phyloP scores from a whole-genome alignment of 2,113 vertebrate species.

The Emberiza fucata region DNA sequence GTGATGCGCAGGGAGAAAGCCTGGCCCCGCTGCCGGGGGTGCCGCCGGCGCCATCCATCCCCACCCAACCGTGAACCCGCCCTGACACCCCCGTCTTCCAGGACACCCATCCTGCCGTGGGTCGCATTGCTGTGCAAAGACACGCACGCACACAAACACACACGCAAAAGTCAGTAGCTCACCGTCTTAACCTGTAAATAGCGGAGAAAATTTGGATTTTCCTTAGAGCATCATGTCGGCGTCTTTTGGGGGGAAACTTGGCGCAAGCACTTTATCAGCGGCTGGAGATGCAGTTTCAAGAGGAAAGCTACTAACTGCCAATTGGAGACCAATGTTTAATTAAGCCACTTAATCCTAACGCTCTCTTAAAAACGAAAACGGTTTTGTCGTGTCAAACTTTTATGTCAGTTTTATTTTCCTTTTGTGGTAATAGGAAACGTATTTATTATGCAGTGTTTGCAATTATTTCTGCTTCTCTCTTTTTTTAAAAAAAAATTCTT shows the following conservation, averaged over 20 bases:
- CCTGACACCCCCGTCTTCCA: background rate
- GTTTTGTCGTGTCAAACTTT: conserved; percentile 73
- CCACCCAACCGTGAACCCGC: background rate
- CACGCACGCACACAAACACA: background rate
- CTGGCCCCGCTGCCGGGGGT: background rate
- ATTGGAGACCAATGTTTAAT: conserved; percentile 79
- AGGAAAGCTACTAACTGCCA: conserved; percentile 79
- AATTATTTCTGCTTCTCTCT: conserved; percentile 75
- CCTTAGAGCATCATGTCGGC: background rate
- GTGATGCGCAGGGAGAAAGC: background rate
- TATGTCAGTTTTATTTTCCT: conserved; percentile 69
- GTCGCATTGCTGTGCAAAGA: background rate
- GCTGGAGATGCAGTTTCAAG: conserved; percentile 39
- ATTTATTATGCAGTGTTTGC: conserved; percentile 90
- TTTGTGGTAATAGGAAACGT: conserved; percentile 77
- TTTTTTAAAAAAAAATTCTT: conserved; percentile 34
- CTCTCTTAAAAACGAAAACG: conserved; percentile 37
- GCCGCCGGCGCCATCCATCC: background rate
- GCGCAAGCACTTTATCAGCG: conserved; percentile 88
- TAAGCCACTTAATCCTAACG: conserved; percentile 74
- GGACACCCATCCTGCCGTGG: background rate
- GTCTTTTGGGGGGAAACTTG: conserved; percentile 35
- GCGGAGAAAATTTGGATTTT: conserved; percentile 64
- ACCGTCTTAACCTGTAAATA: conserved; percentile 28
- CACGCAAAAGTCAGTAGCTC: background rate